Evolutionary conservation across 2,113 vertebrate genomes (phyloP).

Genomic region (Mionectes macconnelli): DNA sequence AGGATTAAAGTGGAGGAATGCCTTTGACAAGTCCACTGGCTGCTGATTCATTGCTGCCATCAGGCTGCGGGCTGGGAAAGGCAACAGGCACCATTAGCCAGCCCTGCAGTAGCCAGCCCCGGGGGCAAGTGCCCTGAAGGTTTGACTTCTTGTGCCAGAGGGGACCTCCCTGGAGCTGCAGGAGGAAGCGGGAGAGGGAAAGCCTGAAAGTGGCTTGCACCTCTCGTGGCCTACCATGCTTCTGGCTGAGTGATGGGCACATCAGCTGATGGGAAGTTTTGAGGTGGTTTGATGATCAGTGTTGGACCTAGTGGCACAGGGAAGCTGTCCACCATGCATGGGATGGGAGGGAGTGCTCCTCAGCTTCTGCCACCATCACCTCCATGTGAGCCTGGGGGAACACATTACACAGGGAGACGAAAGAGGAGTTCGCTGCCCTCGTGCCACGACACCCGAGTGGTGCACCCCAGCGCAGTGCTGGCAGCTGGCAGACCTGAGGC

Average conservation of each 20-base stretch:
- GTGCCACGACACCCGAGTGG: neutral
- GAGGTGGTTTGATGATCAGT: neutral
- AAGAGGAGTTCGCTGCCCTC: neutral
- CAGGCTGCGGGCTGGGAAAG: conserved; percentile 59
- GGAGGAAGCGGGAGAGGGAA: neutral
- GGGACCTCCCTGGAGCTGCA: neutral
- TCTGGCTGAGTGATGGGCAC: neutral
- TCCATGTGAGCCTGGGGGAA: neutral
- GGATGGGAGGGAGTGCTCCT: neutral
- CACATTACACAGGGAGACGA: neutral
- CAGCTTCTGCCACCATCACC: neutral
- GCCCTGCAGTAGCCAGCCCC: neutral
- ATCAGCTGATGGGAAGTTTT: neutral
- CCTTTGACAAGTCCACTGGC: conserved; percentile 69
- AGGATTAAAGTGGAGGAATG: conserved; percentile 75
- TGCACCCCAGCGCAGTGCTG: fast-evolving
- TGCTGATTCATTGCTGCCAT: conserved; percentile 73
- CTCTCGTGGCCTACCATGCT: fast-evolving
- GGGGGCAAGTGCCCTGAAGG: neutral
- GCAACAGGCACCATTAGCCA: neutral
- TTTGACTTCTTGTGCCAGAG: neutral
- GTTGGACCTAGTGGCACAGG: fast-evolving
- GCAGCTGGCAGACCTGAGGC: neutral
- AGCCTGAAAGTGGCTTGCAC: neutral
- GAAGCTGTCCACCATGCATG: neutral